Percentiles rank a stretch among this genome's conserved stretches.
phyloP scores from a whole-genome alignment of 1,140 invertebrate genomes.

The Penaeus chinensis region DNA sequence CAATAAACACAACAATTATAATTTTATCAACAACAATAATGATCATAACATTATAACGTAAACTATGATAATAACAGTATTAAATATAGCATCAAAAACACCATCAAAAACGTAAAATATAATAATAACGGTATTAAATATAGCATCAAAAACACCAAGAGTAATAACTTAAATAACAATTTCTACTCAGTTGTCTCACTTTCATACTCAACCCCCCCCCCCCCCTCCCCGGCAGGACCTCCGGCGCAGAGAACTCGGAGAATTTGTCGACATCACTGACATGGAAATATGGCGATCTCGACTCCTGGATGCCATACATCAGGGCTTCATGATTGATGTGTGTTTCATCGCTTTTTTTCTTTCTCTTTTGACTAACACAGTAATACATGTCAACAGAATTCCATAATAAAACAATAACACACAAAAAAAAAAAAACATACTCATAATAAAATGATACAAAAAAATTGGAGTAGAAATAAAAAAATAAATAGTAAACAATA shows the following conservation, averaged over 20 bases:
- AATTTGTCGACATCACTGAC: constrained; percentile 72
- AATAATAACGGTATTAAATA: too few species aligned
- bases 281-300: constrained; percentile 81
- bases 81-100: not conserved
- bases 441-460: too few species aligned
- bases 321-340: constrained; percentile 71
- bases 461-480: too few species aligned
- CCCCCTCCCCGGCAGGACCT: constrained; percentile 42
- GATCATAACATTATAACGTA: not conserved
- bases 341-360: not conserved
- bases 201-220: too few species aligned
- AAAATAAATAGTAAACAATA: not conserved
- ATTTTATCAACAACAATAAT: not conserved
- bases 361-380: not conserved
- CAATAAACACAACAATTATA: not conserved
- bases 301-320: constrained; percentile 80
- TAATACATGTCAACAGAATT: not conserved
- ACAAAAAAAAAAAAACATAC: too few species aligned
- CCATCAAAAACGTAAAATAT: not conserved
- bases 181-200: too few species aligned
- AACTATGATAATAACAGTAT: not conserved
- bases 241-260: constrained; percentile 34
- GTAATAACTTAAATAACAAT: too few species aligned
- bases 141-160: too few species aligned
- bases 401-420: not conserved